Percentiles rank a stretch among this genome's conserved stretches.
Evolutionary conservation across 2,888 invertebrate species (phyloP).

Genomic region (Rhingia rostrata): DNA sequence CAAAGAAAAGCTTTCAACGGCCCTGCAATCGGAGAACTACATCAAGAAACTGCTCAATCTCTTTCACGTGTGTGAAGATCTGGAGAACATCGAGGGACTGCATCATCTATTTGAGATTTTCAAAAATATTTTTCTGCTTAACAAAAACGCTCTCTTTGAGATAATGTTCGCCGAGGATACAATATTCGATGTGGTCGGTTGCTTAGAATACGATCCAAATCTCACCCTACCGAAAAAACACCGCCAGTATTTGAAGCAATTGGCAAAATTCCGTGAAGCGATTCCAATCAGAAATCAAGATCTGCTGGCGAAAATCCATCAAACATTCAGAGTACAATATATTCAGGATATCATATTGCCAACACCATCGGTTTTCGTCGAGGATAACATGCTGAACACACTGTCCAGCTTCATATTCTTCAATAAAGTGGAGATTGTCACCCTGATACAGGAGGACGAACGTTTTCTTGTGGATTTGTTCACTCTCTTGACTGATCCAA

Average conservation of each 20-base stretch:
- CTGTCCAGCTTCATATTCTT: slow-evolving; percentile 99
- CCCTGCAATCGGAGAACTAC: slow-evolving; percentile 96
- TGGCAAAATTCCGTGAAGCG: slow-evolving; percentile 95
- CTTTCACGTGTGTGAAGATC: slow-evolving; percentile 98
- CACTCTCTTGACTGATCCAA: slow-evolving; percentile 94
- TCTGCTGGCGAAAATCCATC: slow-evolving; percentile 98
- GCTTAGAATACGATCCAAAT: slow-evolving; percentile 98
- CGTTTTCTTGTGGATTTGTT: slow-evolving; percentile 97
- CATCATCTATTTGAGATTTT: slow-evolving; percentile 99
- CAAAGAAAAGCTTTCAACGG: slow-evolving; percentile 96
- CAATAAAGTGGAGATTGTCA: slow-evolving; percentile 99
- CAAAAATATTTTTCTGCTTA: slow-evolving; percentile 98
- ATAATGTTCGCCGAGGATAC: slow-evolving; percentile 98
- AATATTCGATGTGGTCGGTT: slow-evolving; percentile 98
- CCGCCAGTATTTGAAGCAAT: slow-evolving; percentile 96
- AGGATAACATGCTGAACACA: slow-evolving; percentile 98
- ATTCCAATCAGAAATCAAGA: slow-evolving; percentile 98
- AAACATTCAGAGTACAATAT: slow-evolving; percentile 99
- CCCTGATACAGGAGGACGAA: slow-evolving; percentile 98
- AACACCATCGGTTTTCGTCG: slow-evolving; percentile 99
- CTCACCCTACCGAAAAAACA: slow-evolving; percentile 94
- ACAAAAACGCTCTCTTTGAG: slow-evolving; percentile 98
- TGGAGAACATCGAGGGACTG: slow-evolving; percentile 96
- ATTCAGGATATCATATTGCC: slow-evolving; percentile 99
- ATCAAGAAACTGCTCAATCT: slow-evolving; percentile 96